A percentile compares a stretch with the other conserved stretches of the same genome.
Conservation (phyloP, 2,113 vertebrate species). For the Dromas ardeola region DNA sequence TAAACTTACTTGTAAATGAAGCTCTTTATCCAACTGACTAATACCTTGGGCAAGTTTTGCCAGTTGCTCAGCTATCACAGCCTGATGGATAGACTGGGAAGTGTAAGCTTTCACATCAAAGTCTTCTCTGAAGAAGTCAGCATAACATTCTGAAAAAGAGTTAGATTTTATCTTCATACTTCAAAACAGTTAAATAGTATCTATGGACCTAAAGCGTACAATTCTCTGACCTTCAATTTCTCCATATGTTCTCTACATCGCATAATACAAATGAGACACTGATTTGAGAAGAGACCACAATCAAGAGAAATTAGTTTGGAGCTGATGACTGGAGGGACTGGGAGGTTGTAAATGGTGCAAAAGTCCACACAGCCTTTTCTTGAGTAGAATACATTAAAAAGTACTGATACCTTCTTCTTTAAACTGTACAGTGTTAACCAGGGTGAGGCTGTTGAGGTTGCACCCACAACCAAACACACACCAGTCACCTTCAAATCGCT, state of each 20-base stretch:
- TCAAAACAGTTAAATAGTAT: neutral
- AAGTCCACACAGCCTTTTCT: neutral
- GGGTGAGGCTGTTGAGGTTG: neutral
- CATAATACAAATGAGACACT: rapidly evolving
- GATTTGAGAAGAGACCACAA: neutral
- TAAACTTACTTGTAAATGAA: slow-evolving; percentile 89
- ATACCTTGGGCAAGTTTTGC: slow-evolving; percentile 95
- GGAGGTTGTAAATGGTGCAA: neutral
- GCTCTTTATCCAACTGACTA: slow-evolving; percentile 95
- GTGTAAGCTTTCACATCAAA: slow-evolving; percentile 96
- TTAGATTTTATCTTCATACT: neutral
- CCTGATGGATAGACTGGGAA: slow-evolving; percentile 93
- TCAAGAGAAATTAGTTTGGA: neutral
- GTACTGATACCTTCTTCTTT: neutral
- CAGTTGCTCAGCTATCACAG: slow-evolving; percentile 93
- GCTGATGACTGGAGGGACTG: too few relatives aligned
- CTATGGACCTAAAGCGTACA: neutral
- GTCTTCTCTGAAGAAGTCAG: slow-evolving; percentile 87
- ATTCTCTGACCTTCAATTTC: neutral
- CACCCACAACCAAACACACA: neutral
- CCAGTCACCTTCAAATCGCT: neutral
- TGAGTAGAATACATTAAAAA: neutral
- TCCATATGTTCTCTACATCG: neutral
- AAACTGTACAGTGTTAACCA: neutral
- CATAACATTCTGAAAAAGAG: slow-evolving; percentile 84